Evolutionary conservation across 2,888 invertebrate species (phyloP).

Genomic region (Balanococcus diminutus): DNA sequence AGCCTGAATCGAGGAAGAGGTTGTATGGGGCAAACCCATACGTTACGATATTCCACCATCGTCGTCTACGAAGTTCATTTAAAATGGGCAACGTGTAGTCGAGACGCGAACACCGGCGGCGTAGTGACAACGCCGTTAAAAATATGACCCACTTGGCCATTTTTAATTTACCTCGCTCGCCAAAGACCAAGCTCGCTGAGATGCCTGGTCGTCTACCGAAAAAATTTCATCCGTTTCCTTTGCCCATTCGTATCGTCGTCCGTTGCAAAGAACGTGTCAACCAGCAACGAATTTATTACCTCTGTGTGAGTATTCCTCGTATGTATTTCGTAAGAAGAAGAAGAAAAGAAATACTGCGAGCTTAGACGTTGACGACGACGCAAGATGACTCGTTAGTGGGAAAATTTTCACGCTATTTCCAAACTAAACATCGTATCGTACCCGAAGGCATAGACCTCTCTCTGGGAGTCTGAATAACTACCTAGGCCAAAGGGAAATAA

Average conservation of each 20-base stretch:
- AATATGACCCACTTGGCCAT: constrained; percentile 23
- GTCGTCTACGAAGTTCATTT: not conserved
- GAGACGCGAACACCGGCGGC: not conserved
- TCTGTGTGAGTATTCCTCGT: not conserved
- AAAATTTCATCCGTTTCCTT: constrained; percentile 14
- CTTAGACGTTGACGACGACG: not conserved
- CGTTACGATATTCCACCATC: not conserved
- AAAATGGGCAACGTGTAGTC: constrained; percentile 13
- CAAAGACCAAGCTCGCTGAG: not conserved
- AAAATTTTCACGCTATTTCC: not conserved
- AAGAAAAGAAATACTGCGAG: not conserved
- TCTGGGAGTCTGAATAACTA: not conserved
- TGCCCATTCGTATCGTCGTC: not conserved
- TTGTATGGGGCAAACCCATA: too few species aligned
- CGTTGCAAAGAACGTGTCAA: not conserved
- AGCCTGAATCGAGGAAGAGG: too few species aligned
- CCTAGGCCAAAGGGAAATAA: not conserved
- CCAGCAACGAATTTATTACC: not conserved
- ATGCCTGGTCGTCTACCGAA: not conserved
- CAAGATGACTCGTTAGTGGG: not conserved
- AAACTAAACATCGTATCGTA: not conserved
- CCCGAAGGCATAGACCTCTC: not conserved
- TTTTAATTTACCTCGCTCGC: constrained; percentile 21
- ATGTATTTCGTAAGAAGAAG: not conserved
- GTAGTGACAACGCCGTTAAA: not conserved